Base-by-base conservation (phyloP, 1,140 invertebrate genomes). In the Diabrotica undecimpunctata region DNA sequence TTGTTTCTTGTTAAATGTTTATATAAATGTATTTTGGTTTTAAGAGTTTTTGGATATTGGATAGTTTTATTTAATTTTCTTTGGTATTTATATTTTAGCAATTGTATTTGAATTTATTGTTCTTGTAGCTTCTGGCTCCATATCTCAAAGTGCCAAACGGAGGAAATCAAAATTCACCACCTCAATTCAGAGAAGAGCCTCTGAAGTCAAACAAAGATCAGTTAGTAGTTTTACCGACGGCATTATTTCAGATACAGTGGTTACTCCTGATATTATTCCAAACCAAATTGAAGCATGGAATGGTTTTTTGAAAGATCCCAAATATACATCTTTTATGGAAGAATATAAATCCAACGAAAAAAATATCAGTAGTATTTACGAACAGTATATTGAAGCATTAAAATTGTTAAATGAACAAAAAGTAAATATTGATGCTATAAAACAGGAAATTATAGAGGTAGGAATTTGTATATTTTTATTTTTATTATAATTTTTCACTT, bases 291-390 rank as follows among this genome's bases (percentile, higher is more conserved):
- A 66, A 39, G 61, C 61, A 7, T 66, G 64, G 64, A 66, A 53
- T 37, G 50, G 25, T 6, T 71, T 64, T 62, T 46, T 56, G 11
- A 14, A 7, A 7, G 37, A 52, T 9, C 13, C 36, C 25, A 51
- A 8, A 7, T 71, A 71, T 53, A 66, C 67, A 62, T 52, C 53
- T 9, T 14, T 36, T 6, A 6, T 68, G 8, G 66, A 68, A 55
- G 58, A 61, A 39, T 71, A 66, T 39, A 71, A 65, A 38, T 7
- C 13, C 39, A 68, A 71, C 39, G 70, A 71, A 53, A 63, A 58
- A 39, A 55, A 62, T 8, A 50, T 68, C 3, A 61, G 38, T 13
- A 41, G 3, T 5, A 50, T 25, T 10, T 71, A 61, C 55, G 14
- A 12, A 14, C 41, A 35, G 12, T 68, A 66, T 54, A 12, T 63